Conservation (phyloP, 1,140 invertebrate species). For the Anastrepha obliqua region DNA sequence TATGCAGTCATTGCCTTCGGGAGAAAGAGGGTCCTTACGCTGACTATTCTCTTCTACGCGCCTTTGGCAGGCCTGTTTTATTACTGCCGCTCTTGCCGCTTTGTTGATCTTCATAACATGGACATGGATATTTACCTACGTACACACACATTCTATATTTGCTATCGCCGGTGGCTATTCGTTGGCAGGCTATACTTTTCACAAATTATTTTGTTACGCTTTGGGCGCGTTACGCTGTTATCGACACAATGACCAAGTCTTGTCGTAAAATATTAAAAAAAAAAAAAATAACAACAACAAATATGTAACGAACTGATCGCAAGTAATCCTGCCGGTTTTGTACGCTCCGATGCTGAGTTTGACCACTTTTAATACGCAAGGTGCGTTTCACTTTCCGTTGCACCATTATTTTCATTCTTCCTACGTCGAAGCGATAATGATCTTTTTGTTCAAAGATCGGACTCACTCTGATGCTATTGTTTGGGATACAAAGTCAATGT, state of each 20-base stretch:
- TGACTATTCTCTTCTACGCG: not conserved
- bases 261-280: conserved; percentile 13
- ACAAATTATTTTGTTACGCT: conserved; percentile 71
- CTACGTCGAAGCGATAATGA: conserved; percentile 40
- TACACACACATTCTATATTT: not conserved
- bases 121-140: not conserved
- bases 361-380: not conserved
- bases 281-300: not conserved
- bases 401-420: not conserved
- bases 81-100: not conserved
- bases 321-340: not conserved
- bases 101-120: not conserved
- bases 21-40: conserved; percentile 5
- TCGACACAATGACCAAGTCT: conserved; percentile 45
- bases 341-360: not conserved
- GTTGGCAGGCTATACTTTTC: conserved; percentile 27
- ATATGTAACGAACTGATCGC: conserved; percentile 11
- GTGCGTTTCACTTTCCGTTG: conserved; percentile 44
- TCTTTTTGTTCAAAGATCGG: conserved; percentile 37
- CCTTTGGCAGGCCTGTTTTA: not conserved
- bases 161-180: not conserved
- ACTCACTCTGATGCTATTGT: conserved; percentile 31
- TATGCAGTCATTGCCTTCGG: not conserved
- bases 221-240: conserved; percentile 53
- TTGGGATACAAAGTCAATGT: conserved; percentile 33